Evolutionary conservation across 2,797 vertebrate genomes (phyloP), one percentile per base, ranked within the genome.

Genomic region (Florisuga fusca): DNA sequence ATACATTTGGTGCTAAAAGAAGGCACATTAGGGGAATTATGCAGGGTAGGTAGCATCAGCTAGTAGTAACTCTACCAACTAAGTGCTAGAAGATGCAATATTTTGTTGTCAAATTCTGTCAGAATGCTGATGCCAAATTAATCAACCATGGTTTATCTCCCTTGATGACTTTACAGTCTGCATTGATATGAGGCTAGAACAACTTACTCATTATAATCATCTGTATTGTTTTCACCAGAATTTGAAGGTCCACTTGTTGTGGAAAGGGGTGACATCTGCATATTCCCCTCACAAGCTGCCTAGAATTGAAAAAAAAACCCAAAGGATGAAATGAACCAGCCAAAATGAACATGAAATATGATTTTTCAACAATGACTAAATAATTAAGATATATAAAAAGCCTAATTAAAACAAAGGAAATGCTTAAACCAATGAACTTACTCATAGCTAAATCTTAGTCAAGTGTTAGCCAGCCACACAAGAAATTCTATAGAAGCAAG

Each of bases 211-310:
- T 98, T 98, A 84, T 98, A 99, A 77, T 98, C 98, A 79, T 99
- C 98, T 76, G 97, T 96, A 95, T 95, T 98, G 67, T 97, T 97
- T 89, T 97, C 98, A 73, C 98, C 98, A 84, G 97, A 96, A 57
- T 67, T 75, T 45, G 97, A 94, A n/a, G 97, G 94, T 86, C 96
- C 96, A 77, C 97, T 98, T 68, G 96, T 91, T 36, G 97, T 62
- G 23, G 98, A 96, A 64, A 94, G 94, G 21, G 98, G 96, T 62
- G 98, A 97, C 23, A 89, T 93, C 46, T 98, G 98, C 67, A 99
- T 99, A 96, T 99, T 99, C 45, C 99, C 99, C 93, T 99, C 99
- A 97, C 98, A 99, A 27, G 99, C 99, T 91, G 99, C 99, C 99
- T 99, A 94, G 48, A 97, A 95, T 63, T 77, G 18, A 96, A 78